Conservation (phyloP, 2,888 invertebrate species). For the Atherix ibis region DNA sequence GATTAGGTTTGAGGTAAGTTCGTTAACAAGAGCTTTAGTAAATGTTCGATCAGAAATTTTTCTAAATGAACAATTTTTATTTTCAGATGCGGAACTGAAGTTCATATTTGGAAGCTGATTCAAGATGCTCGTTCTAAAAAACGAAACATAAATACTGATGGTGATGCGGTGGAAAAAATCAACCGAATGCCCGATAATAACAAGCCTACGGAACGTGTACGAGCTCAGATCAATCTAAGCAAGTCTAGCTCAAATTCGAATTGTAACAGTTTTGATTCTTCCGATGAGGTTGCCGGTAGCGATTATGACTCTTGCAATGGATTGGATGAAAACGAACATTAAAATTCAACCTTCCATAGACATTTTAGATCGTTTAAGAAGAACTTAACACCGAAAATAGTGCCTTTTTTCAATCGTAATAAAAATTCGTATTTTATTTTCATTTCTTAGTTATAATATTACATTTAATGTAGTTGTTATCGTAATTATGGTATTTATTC, state of each 20-base stretch:
- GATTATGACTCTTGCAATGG: constrained; percentile 30
- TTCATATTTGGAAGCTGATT: constrained; percentile 80
- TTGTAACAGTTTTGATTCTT: constrained; percentile 11
- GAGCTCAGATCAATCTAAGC: constrained; percentile 4
- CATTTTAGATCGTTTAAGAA: no score
- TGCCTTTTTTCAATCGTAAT: no score
- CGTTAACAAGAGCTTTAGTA: neutral
- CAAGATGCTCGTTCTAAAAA: no score
- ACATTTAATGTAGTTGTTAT: no score
- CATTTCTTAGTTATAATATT: no score
- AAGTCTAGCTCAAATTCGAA: constrained; percentile 9
- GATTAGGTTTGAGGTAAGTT: constrained; percentile 58
- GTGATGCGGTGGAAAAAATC: no score
- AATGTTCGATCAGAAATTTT: constrained; percentile 5
- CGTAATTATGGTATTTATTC: no score
- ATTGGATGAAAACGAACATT: constrained; percentile 7
- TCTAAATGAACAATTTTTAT: constrained; percentile 10
- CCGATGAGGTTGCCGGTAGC: constrained; percentile 13
- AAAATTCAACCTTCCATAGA: no score
- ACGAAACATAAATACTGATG: no score
- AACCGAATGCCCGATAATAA: no score
- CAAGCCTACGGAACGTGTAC: constrained; percentile 6
- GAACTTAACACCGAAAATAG: no score
- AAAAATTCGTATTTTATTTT: no score
- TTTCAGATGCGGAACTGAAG: constrained; percentile 63